Percentiles rank a stretch among this genome's conserved stretches.
phyloP scores from a whole-genome alignment of 2,888 invertebrate genomes.

The Cancer borealis region DNA sequence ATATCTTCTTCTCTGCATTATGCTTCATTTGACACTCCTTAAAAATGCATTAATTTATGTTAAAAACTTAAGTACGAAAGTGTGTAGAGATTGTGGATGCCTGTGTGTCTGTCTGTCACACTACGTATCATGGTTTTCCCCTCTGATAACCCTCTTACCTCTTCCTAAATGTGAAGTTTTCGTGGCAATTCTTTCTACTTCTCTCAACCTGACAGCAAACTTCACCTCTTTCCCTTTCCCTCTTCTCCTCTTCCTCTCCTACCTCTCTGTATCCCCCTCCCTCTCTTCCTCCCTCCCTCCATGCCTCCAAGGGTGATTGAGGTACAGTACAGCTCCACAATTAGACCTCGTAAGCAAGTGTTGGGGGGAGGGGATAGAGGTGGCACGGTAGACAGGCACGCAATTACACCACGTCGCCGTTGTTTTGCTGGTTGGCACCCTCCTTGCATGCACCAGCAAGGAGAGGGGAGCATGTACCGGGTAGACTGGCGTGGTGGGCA shows the following conservation, averaged over 20 bases:
- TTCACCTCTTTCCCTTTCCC: not conserved
- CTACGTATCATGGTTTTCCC: not conserved
- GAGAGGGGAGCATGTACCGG: not conserved
- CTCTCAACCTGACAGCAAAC: not conserved
- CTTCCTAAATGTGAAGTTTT: not conserved
- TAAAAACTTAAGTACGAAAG: not conserved
- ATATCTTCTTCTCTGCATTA: not conserved
- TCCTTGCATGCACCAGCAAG: not conserved
- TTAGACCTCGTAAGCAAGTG: conserved; percentile 33
- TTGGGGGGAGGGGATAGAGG: not conserved
- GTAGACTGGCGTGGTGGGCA: not conserved
- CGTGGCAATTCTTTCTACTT: not conserved
- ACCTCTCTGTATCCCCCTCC: not conserved
- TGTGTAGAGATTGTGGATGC: not conserved
- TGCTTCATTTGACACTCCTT: not conserved
- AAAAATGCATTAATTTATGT: not conserved
- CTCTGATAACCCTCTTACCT: not conserved
- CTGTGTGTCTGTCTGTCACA: not conserved
- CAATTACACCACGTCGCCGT: not conserved
- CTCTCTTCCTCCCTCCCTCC: not conserved
- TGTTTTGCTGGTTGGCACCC: conserved; percentile 28
- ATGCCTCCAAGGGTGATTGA: not conserved
- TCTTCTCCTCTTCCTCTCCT: not conserved
- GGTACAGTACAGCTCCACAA: conserved; percentile 16
- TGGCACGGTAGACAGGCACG: conserved; percentile 12